phyloP scores from a whole-genome alignment of 2,888 invertebrate species.

The Kuschelorhynchus macadamiae region DNA sequence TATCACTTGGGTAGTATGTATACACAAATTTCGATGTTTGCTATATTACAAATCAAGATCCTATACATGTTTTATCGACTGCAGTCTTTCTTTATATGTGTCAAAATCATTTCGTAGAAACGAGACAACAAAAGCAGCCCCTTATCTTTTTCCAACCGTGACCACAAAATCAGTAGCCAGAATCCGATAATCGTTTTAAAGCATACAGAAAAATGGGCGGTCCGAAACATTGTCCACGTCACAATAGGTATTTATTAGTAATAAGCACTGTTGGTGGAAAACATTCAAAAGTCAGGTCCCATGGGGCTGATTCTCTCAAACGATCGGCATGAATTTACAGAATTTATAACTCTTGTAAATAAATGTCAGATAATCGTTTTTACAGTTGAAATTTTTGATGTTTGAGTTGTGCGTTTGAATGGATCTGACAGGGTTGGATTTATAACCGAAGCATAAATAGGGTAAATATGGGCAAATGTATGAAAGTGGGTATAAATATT shows the following conservation, averaged over 20 bases:
- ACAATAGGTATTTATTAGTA: conserved; percentile 44
- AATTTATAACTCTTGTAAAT: conserved; percentile 43
- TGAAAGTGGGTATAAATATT: too few relatives aligned
- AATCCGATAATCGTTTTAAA: conserved; percentile 28
- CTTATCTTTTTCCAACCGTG: background rate
- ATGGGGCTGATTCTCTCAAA: conserved; percentile 32
- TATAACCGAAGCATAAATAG: background rate
- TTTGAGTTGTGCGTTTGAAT: background rate
- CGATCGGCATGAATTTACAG: conserved; percentile 37
- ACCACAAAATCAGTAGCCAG: conserved; percentile 28
- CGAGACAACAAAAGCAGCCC: background rate
- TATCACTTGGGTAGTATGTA: too few relatives aligned
- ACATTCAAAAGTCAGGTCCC: conserved; percentile 38
- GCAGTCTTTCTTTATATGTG: too few relatives aligned
- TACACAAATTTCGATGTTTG: too few relatives aligned
- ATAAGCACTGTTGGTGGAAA: conserved; percentile 40
- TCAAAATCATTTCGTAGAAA: background rate
- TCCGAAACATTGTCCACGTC: conserved; percentile 21
- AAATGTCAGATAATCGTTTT: conserved; percentile 31
- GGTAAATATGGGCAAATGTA: too few relatives aligned
- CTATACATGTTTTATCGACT: too few relatives aligned
- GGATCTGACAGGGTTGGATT: background rate
- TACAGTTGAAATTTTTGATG: background rate
- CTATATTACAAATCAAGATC: too few relatives aligned
- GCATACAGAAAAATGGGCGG: conserved; percentile 23